Base-by-base conservation (phyloP, 2,888 invertebrate genomes). In the Pseudococcus jackbeardsleyi region DNA sequence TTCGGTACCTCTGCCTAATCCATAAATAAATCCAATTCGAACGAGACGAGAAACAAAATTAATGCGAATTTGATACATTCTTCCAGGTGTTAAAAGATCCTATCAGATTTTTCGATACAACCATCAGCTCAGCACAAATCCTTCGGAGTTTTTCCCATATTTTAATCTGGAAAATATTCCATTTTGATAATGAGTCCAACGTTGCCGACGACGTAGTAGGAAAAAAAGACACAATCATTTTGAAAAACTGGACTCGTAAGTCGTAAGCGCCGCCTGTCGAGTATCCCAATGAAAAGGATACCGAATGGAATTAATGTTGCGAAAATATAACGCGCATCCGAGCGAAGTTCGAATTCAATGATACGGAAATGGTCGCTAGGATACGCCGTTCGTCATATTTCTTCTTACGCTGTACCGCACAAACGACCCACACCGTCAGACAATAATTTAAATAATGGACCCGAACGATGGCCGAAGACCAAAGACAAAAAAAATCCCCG, bases 261-360 rank as follows among this genome's bases (percentile, higher is more conserved):
- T 39, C 64, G 39, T 42, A 85, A 85, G 85, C 85, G 85, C 64
- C 64, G 85, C 82, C 48, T 48, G 42, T 33, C 26, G 26, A 33
- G 26, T 33, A 33, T 33, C 26, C 26, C 82, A 46, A 33, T 46
- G 42, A 19, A 19, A 68, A 11, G 19, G 22, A 39, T 68, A 19
- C 42, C 26, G 86, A 86, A 86, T 86, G 77, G 86, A 86, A 68
- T 72, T 72, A 86, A 86, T 86, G 86, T 86, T 86, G 72, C 77
- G 86, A 86, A 86, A 86, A 86, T 86, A 26, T 48, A 72, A 6
- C 39, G 19, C 59, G 39, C 17, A 46, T 19, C 5, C 64, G 46
- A 39, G 50, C 5, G 17, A 77, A 39, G 17, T 77, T 77, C 77
- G 79, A 46, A 86, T 86, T 86, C 86, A 86, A 86, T 86, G 77